These are phyloP conservation scores for Forbesichthys agassizii DNA, from an alignment of 2,113 vertebrate species.

Conservation along the genomic window DNA sequence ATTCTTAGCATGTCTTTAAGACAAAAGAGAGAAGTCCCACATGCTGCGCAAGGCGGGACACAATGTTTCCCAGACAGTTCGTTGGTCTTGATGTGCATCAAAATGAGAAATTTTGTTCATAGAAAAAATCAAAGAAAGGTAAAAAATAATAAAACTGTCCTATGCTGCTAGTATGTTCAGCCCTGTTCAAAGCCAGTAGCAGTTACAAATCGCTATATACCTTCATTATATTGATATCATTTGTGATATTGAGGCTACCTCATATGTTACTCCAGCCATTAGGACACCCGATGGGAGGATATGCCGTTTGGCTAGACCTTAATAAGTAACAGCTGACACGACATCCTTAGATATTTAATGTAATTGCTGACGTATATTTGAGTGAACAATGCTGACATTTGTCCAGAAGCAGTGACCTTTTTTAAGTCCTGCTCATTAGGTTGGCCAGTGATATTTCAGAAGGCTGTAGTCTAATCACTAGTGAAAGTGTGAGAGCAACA, in stretches of 20 bases:
- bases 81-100: slow-evolving; percentile 22
- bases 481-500: slow-evolving; percentile 47
- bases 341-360: not conserved
- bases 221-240: too few relatives aligned
- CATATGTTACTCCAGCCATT: not conserved
- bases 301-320: not conserved
- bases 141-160: too few relatives aligned
- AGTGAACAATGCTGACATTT: slow-evolving; percentile 28
- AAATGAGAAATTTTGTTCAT: not conserved
- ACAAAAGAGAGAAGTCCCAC: slow-evolving; percentile 29
- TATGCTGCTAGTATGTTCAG: too few relatives aligned
- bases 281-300: not conserved
- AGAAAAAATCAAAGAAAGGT: too few relatives aligned
- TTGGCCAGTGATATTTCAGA: slow-evolving; percentile 27
- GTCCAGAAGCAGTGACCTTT: slow-evolving; percentile 22
- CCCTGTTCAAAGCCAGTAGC: too few relatives aligned
- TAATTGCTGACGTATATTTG: slow-evolving; percentile 11
- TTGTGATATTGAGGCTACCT: not conserved
- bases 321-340: not conserved
- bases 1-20: slow-evolving; percentile 31
- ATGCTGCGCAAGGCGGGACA: slow-evolving; percentile 41
- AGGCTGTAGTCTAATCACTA: slow-evolving; percentile 44
- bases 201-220: too few relatives aligned
- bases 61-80: slow-evolving; percentile 26
- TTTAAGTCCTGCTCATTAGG: slow-evolving; percentile 40